Conservation (phyloP, 2,888 invertebrate species). For the Carpatolechia fugitivella region DNA sequence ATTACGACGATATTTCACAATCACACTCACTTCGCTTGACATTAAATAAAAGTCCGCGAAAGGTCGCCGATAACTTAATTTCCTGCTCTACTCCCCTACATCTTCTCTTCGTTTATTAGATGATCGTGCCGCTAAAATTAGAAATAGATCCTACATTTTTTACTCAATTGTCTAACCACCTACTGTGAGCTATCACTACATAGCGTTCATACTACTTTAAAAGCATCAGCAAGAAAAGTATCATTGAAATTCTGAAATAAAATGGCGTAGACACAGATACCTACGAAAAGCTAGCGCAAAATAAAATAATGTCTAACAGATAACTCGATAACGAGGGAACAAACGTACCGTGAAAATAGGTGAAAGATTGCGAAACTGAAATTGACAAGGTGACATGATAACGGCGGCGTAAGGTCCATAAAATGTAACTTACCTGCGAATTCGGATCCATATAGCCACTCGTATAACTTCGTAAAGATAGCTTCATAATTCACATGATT, state of each 20-base stretch:
- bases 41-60: slow-evolving; percentile 5
- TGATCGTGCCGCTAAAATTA: not conserved
- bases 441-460: not conserved
- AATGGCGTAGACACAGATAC: too few relatives aligned
- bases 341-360: too few relatives aligned
- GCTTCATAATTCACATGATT: not conserved
- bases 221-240: too few relatives aligned
- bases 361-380: not conserved
- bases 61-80: slow-evolving; percentile 12
- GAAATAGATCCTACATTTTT: too few relatives aligned
- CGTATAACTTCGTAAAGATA: not conserved
- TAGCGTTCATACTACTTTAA: too few relatives aligned
- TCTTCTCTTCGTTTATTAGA: not conserved
- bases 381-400: not conserved
- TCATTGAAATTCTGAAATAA: too few relatives aligned
- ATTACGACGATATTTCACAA: not conserved
- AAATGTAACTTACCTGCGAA: not conserved
- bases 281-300: too few relatives aligned
- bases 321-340: too few relatives aligned
- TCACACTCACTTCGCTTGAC: not conserved
- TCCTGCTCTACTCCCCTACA: not conserved
- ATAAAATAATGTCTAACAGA: too few relatives aligned
- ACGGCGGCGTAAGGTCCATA: too few relatives aligned
- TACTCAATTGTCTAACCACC: too few relatives aligned
- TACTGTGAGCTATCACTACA: too few relatives aligned